Evolutionary conservation across 2,888 invertebrate species (phyloP).

Genomic region (Lordiphosa andalusiaca): DNA sequence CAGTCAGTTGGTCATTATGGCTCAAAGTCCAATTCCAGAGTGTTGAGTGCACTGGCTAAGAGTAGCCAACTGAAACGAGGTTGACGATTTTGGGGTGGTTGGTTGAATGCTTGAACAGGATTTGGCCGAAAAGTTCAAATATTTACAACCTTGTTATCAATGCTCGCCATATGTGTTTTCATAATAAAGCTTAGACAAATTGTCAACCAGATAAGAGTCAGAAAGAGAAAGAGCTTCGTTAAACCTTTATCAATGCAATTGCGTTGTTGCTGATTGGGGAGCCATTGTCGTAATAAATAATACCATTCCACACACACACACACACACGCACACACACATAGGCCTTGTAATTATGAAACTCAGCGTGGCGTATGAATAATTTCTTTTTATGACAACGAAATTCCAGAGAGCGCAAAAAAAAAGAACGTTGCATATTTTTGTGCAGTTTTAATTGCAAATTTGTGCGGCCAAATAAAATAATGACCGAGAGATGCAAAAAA

Average conservation of each 20-base stretch:
- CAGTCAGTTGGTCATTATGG: conserved; percentile 47
- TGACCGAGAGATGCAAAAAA: conserved; percentile 4
- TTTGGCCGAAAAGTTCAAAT: too few relatives aligned
- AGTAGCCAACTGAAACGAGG: background rate
- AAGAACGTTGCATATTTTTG: conserved; percentile 33
- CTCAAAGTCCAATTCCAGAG: conserved; percentile 62
- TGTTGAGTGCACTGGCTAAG: conserved; percentile 46
- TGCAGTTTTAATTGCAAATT: conserved; percentile 44
- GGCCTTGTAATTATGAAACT: conserved; percentile 49
- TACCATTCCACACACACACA: background rate
- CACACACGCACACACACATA: conserved; percentile 2
- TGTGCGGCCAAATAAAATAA: conserved; percentile 30
- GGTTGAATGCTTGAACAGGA: background rate
- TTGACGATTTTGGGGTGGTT: background rate
- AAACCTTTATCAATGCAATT: conserved; percentile 42
- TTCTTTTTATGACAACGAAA: conserved; percentile 37
- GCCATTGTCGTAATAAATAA: conserved; percentile 20
- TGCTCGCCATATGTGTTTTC: conserved; percentile 48
- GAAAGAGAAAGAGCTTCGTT: conserved; percentile 6
- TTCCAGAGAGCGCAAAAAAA: conserved; percentile 13
- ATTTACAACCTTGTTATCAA: conserved; percentile 2
- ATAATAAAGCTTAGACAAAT: conserved; percentile 22
- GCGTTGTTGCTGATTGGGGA: conserved; percentile 17
- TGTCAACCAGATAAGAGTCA: conserved; percentile 37
- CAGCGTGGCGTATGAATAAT: conserved; percentile 31